Conservation (phyloP, 2,888 invertebrate genomes). For the Aradus depressus region DNA sequence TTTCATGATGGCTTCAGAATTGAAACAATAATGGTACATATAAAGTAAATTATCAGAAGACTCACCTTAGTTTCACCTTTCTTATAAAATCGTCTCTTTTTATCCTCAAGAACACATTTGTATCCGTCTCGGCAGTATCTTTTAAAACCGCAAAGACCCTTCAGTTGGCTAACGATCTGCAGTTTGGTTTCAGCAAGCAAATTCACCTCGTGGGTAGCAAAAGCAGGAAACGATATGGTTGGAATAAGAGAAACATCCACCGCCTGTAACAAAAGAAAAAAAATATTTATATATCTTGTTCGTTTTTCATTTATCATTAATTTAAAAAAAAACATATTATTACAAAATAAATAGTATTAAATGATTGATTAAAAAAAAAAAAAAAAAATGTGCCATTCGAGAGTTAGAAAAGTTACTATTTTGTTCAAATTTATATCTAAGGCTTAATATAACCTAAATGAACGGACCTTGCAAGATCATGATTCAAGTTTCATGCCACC, state of each 20-base stretch:
- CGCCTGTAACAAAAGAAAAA: constrained; percentile 48
- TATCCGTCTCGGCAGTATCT: constrained; percentile 91
- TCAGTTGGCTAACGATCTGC: constrained; percentile 68
- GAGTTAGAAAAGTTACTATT: constrained; percentile 6
- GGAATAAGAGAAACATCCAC: constrained; percentile 86
- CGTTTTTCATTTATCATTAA: neutral
- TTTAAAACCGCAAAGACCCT: constrained; percentile 86
- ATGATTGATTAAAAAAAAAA: neutral
- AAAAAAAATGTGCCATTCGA: neutral
- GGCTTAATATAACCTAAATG: neutral
- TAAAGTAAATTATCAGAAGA: neutral
- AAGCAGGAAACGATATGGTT: constrained; percentile 94
- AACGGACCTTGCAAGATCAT: too few relatives aligned
- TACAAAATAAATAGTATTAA: neutral
- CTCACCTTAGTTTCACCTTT: constrained; percentile 75
- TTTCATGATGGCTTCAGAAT: neutral
- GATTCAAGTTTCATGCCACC: too few relatives aligned
- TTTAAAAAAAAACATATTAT: neutral
- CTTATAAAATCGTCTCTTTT: constrained; percentile 56
- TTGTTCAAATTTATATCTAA: too few relatives aligned
- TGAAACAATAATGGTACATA: neutral
- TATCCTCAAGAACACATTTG: constrained; percentile 76
- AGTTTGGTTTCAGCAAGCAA: constrained; percentile 77
- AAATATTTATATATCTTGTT: neutral
- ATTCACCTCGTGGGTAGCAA: constrained; percentile 90